Evolutionary conservation across 2,797 vertebrate species (phyloP).

Genomic region (Anguilla obscura): DNA sequence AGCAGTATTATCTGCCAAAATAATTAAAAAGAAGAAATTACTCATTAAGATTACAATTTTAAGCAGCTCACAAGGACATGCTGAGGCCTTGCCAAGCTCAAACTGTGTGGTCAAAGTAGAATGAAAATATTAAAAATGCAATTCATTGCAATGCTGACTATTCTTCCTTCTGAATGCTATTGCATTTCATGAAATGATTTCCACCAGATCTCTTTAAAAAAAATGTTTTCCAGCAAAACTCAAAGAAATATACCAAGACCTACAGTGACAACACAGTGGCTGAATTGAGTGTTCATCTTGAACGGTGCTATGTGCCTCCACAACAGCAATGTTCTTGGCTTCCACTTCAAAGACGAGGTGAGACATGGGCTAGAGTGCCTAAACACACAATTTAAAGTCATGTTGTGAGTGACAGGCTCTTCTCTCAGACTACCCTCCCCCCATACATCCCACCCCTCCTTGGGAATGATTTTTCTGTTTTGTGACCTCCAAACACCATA

Average conservation of each 20-base stretch:
- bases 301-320: not conserved
- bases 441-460: not conserved
- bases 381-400: slow-evolving; percentile 26
- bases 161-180: not conserved
- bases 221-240: not conserved
- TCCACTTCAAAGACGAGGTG: slow-evolving; percentile 25
- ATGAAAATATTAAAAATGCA: not conserved
- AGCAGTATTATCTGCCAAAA: not conserved
- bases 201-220: not conserved
- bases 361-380: slow-evolving; percentile 15
- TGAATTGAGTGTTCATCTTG: slow-evolving; percentile 20
- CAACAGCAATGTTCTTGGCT: slow-evolving; percentile 2
- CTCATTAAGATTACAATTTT: not conserved
- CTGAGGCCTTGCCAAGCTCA: not conserved
- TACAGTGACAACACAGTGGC: not conserved
- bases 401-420: slow-evolving; percentile 7
- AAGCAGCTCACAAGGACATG: not conserved
- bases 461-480: not conserved
- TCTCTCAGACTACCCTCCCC: not conserved
- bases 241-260: not conserved
- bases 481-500: not conserved
- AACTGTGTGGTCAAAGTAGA: not conserved
- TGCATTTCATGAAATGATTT: not conserved
- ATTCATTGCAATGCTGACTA: not conserved
- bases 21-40: not conserved